These are phyloP conservation scores for Choristoneura rosaceana DNA, from an alignment of 2,888 invertebrate species.

Conservation along the genomic window DNA sequence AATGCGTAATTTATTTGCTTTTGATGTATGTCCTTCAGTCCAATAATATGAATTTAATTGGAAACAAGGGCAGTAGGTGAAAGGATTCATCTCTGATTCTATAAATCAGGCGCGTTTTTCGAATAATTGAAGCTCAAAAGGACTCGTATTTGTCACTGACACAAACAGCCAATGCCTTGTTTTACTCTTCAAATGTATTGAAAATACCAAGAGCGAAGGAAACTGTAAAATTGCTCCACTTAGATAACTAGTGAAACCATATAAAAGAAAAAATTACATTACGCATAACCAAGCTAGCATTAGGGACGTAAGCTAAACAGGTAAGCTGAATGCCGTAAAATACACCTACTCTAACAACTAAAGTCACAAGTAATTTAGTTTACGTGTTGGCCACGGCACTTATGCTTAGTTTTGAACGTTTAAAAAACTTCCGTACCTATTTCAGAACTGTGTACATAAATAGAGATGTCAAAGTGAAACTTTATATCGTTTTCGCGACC, in stretches of 20 bases:
- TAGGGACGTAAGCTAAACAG: constrained; percentile 44
- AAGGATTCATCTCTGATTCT: constrained; percentile 9
- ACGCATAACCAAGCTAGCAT: constrained; percentile 62
- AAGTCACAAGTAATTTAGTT: background rate
- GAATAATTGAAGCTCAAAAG: constrained; percentile 4
- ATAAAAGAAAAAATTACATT: constrained; percentile 70
- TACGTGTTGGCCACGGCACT: background rate
- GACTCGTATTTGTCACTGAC: background rate
- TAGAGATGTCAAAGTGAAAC: constrained; percentile 22
- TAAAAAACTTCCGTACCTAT: constrained; percentile 16
- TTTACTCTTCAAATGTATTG: background rate
- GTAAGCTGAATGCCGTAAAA: background rate
- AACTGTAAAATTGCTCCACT: background rate
- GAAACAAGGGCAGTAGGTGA: constrained; percentile 3
- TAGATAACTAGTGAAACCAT: constrained; percentile 49
- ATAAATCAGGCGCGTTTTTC: background rate
- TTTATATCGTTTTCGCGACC: constrained; percentile 28
- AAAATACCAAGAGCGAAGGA: background rate
- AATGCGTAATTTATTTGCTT: constrained; percentile 19
- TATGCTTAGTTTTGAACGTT: constrained; percentile 16
- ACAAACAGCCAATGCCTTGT: background rate
- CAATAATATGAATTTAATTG: constrained; percentile 21
- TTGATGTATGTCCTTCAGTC: constrained; percentile 11
- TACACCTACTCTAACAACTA: background rate
- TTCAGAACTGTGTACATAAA: constrained; percentile 3